Evolutionary conservation across 2,888 invertebrate species (phyloP).

Genomic region (Nomada fabriciana): DNA sequence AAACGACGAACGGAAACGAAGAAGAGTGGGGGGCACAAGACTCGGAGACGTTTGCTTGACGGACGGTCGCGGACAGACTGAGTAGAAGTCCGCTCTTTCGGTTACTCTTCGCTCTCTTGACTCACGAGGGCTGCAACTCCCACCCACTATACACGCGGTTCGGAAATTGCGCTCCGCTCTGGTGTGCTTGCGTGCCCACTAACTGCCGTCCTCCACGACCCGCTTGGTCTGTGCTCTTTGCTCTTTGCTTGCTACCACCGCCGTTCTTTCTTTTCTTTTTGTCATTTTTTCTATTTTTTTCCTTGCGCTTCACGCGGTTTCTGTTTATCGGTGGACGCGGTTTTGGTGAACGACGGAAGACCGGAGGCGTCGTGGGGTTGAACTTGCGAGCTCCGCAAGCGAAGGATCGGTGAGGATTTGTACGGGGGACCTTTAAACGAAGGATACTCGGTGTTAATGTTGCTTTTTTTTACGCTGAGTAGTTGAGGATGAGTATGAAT

Average conservation of each 20-base stretch:
- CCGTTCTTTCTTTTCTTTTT: too few species aligned
- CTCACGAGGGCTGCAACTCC: constrained; percentile 63
- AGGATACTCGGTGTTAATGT: too few species aligned
- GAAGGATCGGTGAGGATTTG: too few species aligned
- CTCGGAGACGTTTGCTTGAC: constrained; percentile 76
- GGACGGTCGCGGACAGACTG: constrained; percentile 80
- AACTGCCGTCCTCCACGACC: constrained; percentile 19
- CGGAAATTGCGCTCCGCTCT: constrained; percentile 53
- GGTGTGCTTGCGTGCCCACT: constrained; percentile 38
- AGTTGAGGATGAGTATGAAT: too few species aligned
- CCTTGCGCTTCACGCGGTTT: too few species aligned
- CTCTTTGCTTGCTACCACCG: background rate
- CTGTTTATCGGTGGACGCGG: background rate
- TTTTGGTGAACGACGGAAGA: background rate
- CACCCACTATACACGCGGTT: constrained; percentile 60
- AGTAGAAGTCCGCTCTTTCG: constrained; percentile 73
- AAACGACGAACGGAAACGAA: constrained; percentile 9
- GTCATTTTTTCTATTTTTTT: too few species aligned
- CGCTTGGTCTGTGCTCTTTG: background rate
- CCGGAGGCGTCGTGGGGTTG: too few species aligned
- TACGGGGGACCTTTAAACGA: too few species aligned
- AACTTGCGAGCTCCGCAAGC: background rate
- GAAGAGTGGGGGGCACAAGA: constrained; percentile 14
- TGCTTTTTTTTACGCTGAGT: too few species aligned
- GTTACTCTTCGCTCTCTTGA: constrained; percentile 68